phyloP scores from a whole-genome alignment of 2,113 vertebrate species.

The Tyrannus savana region DNA sequence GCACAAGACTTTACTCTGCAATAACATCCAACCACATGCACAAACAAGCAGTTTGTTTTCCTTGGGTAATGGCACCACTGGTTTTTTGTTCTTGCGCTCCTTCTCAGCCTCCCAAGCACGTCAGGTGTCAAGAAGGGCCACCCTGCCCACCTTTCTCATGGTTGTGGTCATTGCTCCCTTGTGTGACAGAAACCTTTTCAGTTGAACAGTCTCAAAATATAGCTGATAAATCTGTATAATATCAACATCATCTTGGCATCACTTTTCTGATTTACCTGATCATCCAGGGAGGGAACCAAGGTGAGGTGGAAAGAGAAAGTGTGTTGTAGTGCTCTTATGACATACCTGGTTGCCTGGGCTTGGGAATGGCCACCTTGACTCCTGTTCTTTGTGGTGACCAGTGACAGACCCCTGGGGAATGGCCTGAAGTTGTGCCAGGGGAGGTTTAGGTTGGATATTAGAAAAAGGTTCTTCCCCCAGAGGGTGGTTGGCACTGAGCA shows the following conservation, averaged over 20 bases:
- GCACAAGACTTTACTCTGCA: neutral
- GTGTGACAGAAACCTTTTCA: neutral
- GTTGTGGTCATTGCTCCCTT: neutral
- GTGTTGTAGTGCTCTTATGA: neutral
- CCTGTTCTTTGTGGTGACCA: neutral
- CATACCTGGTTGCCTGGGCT: neutral
- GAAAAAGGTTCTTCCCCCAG: neutral
- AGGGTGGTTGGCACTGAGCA: neutral
- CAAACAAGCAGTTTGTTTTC: neutral
- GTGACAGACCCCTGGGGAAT: neutral
- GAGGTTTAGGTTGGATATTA: neutral
- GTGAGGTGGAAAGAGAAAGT: neutral
- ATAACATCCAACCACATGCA: neutral
- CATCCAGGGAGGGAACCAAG: neutral
- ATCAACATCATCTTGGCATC: neutral
- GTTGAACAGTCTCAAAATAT: neutral
- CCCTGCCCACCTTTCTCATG: neutral
- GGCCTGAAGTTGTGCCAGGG: neutral
- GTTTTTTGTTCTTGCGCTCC: neutral
- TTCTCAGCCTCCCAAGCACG: neutral
- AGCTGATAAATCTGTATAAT: neutral
- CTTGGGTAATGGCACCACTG: neutral
- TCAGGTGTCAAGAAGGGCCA: neutral
- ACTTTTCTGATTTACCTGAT: neutral
- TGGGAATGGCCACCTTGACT: neutral